phyloP scores from a whole-genome alignment of 1,140 invertebrate genomes.

The Phortica variegata region DNA sequence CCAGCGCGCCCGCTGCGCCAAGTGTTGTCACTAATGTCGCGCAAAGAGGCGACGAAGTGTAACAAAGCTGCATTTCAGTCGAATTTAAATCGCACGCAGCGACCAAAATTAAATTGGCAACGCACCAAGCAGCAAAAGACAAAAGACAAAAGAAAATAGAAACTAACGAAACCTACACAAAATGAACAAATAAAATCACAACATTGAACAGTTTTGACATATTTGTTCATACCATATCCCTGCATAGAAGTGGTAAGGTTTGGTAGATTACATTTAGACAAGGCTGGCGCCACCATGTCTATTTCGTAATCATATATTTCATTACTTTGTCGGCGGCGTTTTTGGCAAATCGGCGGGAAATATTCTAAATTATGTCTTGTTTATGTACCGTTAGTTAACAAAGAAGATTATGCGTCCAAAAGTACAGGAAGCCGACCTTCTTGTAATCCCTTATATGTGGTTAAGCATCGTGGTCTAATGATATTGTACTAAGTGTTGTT shows the following conservation, averaged over 20 bases:
- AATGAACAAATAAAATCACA: constrained; percentile 18
- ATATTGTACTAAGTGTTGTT: too few species aligned
- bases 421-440: background rate
- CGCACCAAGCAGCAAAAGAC: constrained; percentile 28
- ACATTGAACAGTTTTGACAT: constrained; percentile 53
- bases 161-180: constrained; percentile 23
- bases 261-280: constrained; percentile 5
- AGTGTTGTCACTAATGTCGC: constrained; percentile 1
- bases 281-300: constrained; percentile 40
- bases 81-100: constrained; percentile 27
- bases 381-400: constrained; percentile 46
- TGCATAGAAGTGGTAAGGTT: constrained; percentile 5
- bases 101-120: constrained; percentile 53
- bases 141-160: constrained; percentile 10
- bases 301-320: constrained; percentile 54
- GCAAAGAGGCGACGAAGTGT: constrained; percentile 45
- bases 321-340: constrained; percentile 38
- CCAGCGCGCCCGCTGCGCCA: constrained; percentile 45
- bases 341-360: constrained; percentile 53
- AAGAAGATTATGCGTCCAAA: constrained; percentile 25
- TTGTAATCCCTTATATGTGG: constrained; percentile 9
- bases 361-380: constrained; percentile 52
- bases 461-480: too few species aligned
- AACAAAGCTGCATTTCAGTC: constrained; percentile 38
- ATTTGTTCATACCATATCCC: constrained; percentile 40